Base-by-base conservation (phyloP, 2,888 invertebrate genomes). In the Drosophila falleni region DNA sequence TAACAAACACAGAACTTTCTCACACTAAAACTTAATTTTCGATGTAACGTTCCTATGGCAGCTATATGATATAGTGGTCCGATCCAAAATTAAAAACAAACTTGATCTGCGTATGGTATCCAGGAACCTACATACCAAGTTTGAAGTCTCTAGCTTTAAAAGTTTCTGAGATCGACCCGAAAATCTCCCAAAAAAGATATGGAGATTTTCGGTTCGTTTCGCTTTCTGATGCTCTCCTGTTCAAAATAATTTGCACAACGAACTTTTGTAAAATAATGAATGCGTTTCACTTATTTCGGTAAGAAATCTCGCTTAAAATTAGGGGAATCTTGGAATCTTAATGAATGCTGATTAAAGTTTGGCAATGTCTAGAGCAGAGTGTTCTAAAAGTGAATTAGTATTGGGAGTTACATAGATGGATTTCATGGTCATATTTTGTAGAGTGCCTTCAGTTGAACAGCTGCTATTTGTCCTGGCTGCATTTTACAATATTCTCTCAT, bases 401-500 rank as follows among this genome's bases (percentile, higher is more conserved):
- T 68, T 49, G 37, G 26, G 42, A 31, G 31, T 6, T 29, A 55
- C 35, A 37, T 50, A 55, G 16, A 33, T 44, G 26, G 33, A 60
- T 56, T 56, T 61, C 55, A 60, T 59, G 62, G 59, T 26, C 69
- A 63, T 68, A 70, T 65, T 75, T 61, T 35, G 23, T 60, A 61
- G 64, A 70, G 64, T 70, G 55, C 46, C 63, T 63, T 59, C 51
- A 39, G 39, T 41, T 23, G 56, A 68, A 68, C 74, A 74, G 73
- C 53, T 78, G 63, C 54, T 64, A 69, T 78, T 69, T 69, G 64
- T 69, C 61, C 49, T 54, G 46, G 26, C 46, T 76, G 79, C 63
- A 74, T 74, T 68, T 68, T 16, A 56, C 75, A 78, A 75, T 78
- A 68, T 69, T 58, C 74, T 58, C 39, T 61, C 61, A 69, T 19